These are phyloP conservation scores for Frankliniella fusca DNA, from an alignment of 2,888 invertebrate genomes.

Conservation along the genomic window DNA sequence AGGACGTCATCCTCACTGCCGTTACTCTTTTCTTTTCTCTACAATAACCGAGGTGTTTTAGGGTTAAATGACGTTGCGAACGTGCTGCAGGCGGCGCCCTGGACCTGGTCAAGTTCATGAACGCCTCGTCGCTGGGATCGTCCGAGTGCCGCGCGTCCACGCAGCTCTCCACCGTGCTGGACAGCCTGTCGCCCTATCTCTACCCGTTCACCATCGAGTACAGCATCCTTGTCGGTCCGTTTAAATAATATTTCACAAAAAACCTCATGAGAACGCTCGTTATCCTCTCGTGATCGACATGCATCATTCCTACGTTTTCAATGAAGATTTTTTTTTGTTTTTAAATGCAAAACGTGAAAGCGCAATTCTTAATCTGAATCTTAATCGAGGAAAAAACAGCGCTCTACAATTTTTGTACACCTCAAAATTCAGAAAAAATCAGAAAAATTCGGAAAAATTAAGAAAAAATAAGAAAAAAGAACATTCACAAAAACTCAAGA, in stretches of 20 bases:
- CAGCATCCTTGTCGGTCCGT: constrained; percentile 71
- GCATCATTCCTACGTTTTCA: no score
- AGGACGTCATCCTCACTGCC: neutral
- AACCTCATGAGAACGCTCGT: no score
- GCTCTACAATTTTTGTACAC: no score
- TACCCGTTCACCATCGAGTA: constrained; percentile 78
- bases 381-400: no score
- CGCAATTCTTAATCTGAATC: neutral
- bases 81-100: constrained; percentile 40
- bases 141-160: constrained; percentile 39
- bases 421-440: no score
- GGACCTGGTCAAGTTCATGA: constrained; percentile 45
- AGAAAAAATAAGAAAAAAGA: no score
- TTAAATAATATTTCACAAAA: no score
- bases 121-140: constrained; percentile 42
- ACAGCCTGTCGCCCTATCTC: constrained; percentile 67
- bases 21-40: constrained; percentile 17
- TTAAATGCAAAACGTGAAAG: constrained; percentile 1
- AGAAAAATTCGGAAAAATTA: no score
- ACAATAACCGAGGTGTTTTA: neutral
- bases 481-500: no score
- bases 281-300: no score
- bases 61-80: no score
- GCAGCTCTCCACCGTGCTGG: constrained; percentile 41
- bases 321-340: no score